Base-by-base conservation (phyloP, 2,888 invertebrate genomes). In the Allacma fusca region DNA sequence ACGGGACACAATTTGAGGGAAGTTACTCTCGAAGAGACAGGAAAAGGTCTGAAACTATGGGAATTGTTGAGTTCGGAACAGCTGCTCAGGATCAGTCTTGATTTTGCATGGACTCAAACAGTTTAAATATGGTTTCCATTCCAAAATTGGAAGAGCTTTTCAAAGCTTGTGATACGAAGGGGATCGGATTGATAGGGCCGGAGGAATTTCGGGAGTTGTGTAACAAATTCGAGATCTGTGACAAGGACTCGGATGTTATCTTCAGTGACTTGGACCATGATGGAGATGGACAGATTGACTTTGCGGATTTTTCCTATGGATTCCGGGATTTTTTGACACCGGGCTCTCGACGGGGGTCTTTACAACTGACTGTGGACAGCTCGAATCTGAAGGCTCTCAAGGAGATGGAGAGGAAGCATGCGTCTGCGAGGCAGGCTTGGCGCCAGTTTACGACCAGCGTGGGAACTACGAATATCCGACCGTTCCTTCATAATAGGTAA, bases 201-300 rank as follows among this genome's bases (percentile, higher is more conserved):
- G 85, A 86, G 0, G 89, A 89, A 78, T 86, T 89, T 74, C 85
- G 87, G 23, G 87, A 87, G 34, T 85, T 89, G n/a, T 89, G 89
- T 83, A 84, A 86, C 19, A 87, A 88, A 34, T 86, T 89, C 74
- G 87, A 87, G 5, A 86, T 88, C 28, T 75, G 82, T 0, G 75
- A 81, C 0, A 85, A 85, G 0, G 89, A 89, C 78, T 86, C 89
- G 0, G 86, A 87, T 76, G 86, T 86, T 29, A 88, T 89, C 69
- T 89, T 89, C 83, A 82, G 83, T 9, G 88, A 89, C 81, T 85
- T 89, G 74, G 89, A 89, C 82, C 86, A 86, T 75, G 89, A 89
- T 82, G 87, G 88, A 4, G 89, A 89, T 83, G 89, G 89, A 0
- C 84, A 86, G 75, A 89, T 89, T 78, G 88, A 87, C 79, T 87